These are phyloP conservation scores for Xanthorhoe spadicearia DNA, from an alignment of 2,888 invertebrate genomes.

Conservation along the genomic window DNA sequence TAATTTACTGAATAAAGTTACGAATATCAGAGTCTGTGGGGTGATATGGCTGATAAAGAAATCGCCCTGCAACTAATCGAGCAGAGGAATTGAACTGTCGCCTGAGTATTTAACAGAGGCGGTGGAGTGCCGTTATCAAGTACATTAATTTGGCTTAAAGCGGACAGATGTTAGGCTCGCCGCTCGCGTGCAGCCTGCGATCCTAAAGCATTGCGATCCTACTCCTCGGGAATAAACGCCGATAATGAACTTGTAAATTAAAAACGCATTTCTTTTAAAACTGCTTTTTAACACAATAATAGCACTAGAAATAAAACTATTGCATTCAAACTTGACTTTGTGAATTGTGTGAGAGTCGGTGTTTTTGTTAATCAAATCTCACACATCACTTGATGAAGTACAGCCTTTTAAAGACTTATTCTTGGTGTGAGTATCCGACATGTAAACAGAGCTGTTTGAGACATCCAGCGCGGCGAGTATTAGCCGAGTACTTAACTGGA, in stretches of 20 bases:
- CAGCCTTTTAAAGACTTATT: conserved; percentile 65
- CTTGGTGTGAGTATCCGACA: conserved; percentile 57
- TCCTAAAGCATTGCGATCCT: conserved; percentile 55
- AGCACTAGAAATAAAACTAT: conserved; percentile 15
- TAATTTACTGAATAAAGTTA: conserved; percentile 11
- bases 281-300: conserved; percentile 43
- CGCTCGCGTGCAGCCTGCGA: conserved; percentile 60
- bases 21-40: conserved; percentile 32
- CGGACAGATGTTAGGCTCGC: conserved; percentile 66
- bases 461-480: conserved; percentile 53
- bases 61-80: conserved; percentile 48
- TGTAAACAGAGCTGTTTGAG: conserved; percentile 67
- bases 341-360: conserved; percentile 46
- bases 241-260: conserved; percentile 55
- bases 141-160: conserved; percentile 59
- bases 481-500: conserved; percentile 61
- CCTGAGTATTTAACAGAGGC: conserved; percentile 51
- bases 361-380: conserved; percentile 61
- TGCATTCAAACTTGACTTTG: not conserved
- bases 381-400: conserved; percentile 71
- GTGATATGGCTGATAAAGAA: conserved; percentile 49
- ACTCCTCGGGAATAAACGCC: conserved; percentile 49
- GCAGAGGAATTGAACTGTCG: conserved; percentile 51
- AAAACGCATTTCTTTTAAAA: conserved; percentile 47
- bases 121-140: conserved; percentile 55